Percentiles rank a stretch among this genome's conserved stretches.
Conservation (phyloP, 2,888 invertebrate genomes). For the Pantelozetes paolii region DNA sequence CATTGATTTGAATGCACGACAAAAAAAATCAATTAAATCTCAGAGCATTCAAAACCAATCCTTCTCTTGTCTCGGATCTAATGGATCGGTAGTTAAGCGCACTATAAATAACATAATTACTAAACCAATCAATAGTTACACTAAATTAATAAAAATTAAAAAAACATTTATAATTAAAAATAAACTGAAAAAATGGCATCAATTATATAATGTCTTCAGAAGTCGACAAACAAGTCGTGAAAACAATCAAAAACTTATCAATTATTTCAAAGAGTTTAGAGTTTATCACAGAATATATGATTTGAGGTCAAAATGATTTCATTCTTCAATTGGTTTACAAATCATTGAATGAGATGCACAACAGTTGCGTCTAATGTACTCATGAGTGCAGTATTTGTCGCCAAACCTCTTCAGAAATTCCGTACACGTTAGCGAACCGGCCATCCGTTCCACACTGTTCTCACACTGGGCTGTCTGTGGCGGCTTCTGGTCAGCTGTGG, state of each 20-base stretch:
- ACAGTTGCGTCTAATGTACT: conserved; percentile 55
- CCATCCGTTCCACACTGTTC: conserved; percentile 47
- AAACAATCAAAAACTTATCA: neutral
- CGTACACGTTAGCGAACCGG: conserved; percentile 54
- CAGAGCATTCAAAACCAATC: no score
- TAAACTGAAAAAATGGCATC: conserved; percentile 3
- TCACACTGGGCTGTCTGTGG: conserved; percentile 42
- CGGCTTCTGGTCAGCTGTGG: neutral
- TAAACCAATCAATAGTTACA: neutral
- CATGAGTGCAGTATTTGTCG: conserved; percentile 55
- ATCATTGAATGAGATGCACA: conserved; percentile 52
- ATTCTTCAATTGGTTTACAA: conserved; percentile 45
- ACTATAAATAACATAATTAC: conserved; percentile 10
- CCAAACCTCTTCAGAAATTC: conserved; percentile 56
- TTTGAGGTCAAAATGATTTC: conserved; percentile 26
- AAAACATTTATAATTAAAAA: conserved; percentile 9
- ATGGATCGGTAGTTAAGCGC: neutral
- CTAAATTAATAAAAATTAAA: conserved; percentile 18
- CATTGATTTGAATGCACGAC: no score
- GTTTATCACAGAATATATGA: conserved; percentile 29
- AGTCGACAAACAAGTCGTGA: neutral
- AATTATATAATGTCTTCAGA: neutral
- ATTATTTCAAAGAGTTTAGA: neutral
- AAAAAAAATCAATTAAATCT: no score
- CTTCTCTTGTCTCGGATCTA: no score